Base-by-base conservation (phyloP, 2,113 vertebrate genomes). In the Damaliscus lunatus region DNA sequence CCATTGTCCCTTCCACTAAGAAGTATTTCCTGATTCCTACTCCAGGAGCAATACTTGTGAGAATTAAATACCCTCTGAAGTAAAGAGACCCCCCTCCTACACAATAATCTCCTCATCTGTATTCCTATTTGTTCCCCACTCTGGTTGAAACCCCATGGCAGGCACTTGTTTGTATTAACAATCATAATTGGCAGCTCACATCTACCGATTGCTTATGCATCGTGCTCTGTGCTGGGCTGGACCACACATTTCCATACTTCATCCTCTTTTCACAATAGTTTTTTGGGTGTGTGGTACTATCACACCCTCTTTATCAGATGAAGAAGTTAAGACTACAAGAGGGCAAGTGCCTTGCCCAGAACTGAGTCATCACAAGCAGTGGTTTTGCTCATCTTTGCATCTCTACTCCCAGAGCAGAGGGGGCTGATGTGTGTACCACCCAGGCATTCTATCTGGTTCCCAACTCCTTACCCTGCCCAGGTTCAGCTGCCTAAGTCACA, bases 61-160 rank as follows among this genome's bases (percentile, higher is more conserved):
- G 17, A 71, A 92, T 33, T 60, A 80, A 81, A 60, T 5, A 40
- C 7, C 4, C 12, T 89, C 46, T 81, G 93, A 46, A 29, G 31
- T 27, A 46, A 81, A 46, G 14, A 46, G 48, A 71, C 13, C 1
- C 8, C 7, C 5, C 33, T 3, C 46, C 12, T 25, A 10, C 17
- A 52, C 43, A 1, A 0, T 7, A 4, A 50, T 64, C 62, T 48
- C 46, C 81, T 23, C 0, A 0, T 60, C 19, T 29, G 7, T 52
- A 62, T 94, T 57, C 59, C 81, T 40, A 4, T 7, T 27, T 33
- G 23, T 55, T 71, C 40, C 55, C 29, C 16, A 8, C 16, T 40
- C 15, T 62, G 71, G 87, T 11, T 81, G 87, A 55, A 81, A 50
- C 19, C 23, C 50, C 23, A 59, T 0, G 13, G 57, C 31, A 25